Conservation (phyloP, 2,888 invertebrate species). For the Plebejus melissa region DNA sequence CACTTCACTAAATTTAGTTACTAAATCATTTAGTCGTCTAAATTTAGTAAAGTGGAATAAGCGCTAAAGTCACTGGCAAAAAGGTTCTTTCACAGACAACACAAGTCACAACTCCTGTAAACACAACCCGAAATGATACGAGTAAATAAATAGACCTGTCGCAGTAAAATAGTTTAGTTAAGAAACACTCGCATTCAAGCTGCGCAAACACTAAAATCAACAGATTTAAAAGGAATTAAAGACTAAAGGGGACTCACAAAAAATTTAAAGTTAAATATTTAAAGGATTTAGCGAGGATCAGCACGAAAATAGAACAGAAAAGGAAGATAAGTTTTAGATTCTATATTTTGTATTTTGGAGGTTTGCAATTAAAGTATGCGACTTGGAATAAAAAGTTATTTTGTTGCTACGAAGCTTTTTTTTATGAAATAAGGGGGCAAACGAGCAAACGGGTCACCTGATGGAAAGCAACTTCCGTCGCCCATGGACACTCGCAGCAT, state of each 20-base stretch:
- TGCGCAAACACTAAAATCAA: constrained; percentile 6
- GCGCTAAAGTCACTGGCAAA: too few relatives aligned
- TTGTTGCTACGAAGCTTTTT: neutral
- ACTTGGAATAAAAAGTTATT: constrained; percentile 1
- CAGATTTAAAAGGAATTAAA: constrained; percentile 18
- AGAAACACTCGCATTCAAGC: neutral
- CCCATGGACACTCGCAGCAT: too few relatives aligned
- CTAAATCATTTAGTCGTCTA: too few relatives aligned
- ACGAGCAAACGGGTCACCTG: too few relatives aligned
- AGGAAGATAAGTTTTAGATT: constrained; percentile 1
- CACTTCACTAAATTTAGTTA: too few relatives aligned
- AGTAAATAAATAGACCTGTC: neutral
- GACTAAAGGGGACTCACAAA: constrained; percentile 7
- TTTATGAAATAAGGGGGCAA: too few relatives aligned
- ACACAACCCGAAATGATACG: neutral
- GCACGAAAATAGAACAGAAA: neutral
- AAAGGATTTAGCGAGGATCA: neutral
- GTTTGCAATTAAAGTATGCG: neutral
- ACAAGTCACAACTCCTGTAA: neutral
- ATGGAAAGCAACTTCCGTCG: too few relatives aligned
- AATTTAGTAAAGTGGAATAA: too few relatives aligned
- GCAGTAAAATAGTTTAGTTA: neutral
- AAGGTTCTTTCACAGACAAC: neutral
- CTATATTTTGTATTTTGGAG: constrained; percentile 1
- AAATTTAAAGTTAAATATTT: constrained; percentile 18